These are phyloP conservation scores for Pseudomyrmex pallidus DNA, from an alignment of 1,140 invertebrate genomes.

Conservation along the genomic window DNA sequence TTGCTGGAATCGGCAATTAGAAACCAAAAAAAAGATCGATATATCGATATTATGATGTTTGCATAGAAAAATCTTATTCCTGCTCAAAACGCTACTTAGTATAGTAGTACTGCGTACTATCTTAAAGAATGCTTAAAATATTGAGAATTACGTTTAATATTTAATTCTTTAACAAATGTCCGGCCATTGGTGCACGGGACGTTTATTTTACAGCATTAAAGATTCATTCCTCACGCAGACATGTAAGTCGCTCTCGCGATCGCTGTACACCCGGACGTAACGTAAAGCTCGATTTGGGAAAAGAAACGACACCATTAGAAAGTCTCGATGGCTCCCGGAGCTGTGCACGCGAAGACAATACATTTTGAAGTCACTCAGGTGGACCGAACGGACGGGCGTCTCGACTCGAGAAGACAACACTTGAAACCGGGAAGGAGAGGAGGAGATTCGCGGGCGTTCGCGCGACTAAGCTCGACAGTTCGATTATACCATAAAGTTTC, in stretches of 20 bases:
- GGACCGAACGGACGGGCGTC: constrained; percentile 43
- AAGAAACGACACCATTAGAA: constrained; percentile 54
- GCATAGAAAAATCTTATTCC: too few species aligned
- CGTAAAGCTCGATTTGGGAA: constrained; percentile 41
- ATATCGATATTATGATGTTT: too few species aligned
- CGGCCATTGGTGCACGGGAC: too few species aligned
- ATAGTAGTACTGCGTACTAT: too few species aligned
- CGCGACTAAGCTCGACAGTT: constrained; percentile 30
- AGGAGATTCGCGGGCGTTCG: constrained; percentile 29
- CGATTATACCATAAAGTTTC: constrained; percentile 37
- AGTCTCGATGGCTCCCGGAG: constrained; percentile 45
- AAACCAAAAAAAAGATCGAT: too few species aligned
- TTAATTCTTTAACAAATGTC: too few species aligned
- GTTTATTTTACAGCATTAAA: too few species aligned
- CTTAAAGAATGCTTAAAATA: too few species aligned
- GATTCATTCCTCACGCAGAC: too few species aligned
- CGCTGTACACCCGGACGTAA: not conserved
- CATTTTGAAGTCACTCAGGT: constrained; percentile 43
- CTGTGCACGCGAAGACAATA: constrained; percentile 37
- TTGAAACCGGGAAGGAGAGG: constrained; percentile 12
- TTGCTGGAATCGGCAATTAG: too few species aligned
- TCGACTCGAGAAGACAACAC: constrained; percentile 48
- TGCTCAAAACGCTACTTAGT: too few species aligned
- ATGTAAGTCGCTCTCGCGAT: constrained; percentile 22
- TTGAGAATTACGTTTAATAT: too few species aligned